Percentiles rank a stretch among this genome's conserved stretches.
These are phyloP conservation scores for Eidolon dupreanum DNA, from an alignment of 2,797 vertebrate genomes.

Conservation along the genomic window DNA sequence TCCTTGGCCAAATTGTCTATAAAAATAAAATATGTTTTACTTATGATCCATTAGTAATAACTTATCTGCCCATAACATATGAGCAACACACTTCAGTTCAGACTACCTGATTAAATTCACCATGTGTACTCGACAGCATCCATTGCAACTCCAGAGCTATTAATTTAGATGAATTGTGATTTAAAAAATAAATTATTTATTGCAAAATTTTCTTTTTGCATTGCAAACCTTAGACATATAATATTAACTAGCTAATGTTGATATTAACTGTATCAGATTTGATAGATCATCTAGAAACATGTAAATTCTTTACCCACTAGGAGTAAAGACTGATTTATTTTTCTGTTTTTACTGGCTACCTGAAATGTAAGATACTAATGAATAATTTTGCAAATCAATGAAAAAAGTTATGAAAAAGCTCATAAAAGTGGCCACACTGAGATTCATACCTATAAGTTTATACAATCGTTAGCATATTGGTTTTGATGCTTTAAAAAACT, in stretches of 20 bases:
- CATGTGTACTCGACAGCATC: background rate
- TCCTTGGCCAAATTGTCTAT: background rate
- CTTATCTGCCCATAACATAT: background rate
- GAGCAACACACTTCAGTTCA: background rate
- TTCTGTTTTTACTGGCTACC: constrained; percentile 8
- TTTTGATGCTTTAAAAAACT: background rate
- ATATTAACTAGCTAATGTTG: background rate
- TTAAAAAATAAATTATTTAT: background rate
- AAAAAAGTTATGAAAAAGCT: background rate
- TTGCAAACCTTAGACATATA: background rate
- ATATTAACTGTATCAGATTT: background rate
- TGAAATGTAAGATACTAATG: background rate
- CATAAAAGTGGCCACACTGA: background rate
- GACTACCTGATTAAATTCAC: background rate
- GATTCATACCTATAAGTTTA: background rate
- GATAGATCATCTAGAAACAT: background rate
- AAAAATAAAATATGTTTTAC: constrained; percentile 2
- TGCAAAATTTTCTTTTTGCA: background rate
- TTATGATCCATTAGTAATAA: background rate
- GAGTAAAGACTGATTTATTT: constrained; percentile 12
- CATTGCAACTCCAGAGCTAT: background rate
- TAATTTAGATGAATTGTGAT: background rate
- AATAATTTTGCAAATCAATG: constrained; percentile 6
- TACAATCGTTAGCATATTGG: background rate
- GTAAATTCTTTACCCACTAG: background rate